Evolutionary conservation across 30 jellyfish, hydroid and myxozoan species (phyloP).

Genomic region (Calvadosia cruxmelitensis): DNA sequence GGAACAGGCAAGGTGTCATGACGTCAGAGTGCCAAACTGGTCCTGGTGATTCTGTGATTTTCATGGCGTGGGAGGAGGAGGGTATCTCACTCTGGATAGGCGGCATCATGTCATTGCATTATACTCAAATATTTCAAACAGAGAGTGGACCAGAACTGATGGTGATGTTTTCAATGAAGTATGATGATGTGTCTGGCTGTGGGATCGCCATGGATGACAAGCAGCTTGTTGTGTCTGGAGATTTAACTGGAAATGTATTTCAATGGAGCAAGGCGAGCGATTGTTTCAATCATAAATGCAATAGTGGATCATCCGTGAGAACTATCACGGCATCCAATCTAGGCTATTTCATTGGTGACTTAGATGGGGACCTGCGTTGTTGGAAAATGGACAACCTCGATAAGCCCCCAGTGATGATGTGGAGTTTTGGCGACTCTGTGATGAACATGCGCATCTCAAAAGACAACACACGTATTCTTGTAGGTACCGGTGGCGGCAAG

Average conservation of each 20-base stretch:
- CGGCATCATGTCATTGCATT: conserved; percentile 63
- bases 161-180: neutral
- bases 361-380: conserved; percentile 34
- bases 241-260: conserved; percentile 68
- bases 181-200: conserved; percentile 63
- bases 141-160: neutral
- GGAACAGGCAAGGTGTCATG: conserved; percentile 36
- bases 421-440: conserved; percentile 37
- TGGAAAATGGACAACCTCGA: conserved; percentile 18
- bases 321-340: conserved; percentile 19
- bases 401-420: neutral
- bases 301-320: conserved; percentile 25
- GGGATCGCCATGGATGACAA: conserved; percentile 42
- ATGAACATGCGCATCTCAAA: conserved; percentile 19
- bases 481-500: conserved; percentile 80
- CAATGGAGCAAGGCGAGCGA: conserved; percentile 13
- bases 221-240: conserved; percentile 70
- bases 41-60: neutral
- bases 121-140: neutral
- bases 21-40: neutral
- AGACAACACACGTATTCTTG: conserved; percentile 8
- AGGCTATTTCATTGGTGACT: conserved; percentile 43
- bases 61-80: neutral
- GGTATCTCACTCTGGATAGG: conserved; percentile 46
- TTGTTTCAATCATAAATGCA: neutral